A percentile compares a stretch with the other conserved stretches of the same genome.
Conservation (phyloP, 2,888 invertebrate genomes). For the Lordiphosa andalusiaca region DNA sequence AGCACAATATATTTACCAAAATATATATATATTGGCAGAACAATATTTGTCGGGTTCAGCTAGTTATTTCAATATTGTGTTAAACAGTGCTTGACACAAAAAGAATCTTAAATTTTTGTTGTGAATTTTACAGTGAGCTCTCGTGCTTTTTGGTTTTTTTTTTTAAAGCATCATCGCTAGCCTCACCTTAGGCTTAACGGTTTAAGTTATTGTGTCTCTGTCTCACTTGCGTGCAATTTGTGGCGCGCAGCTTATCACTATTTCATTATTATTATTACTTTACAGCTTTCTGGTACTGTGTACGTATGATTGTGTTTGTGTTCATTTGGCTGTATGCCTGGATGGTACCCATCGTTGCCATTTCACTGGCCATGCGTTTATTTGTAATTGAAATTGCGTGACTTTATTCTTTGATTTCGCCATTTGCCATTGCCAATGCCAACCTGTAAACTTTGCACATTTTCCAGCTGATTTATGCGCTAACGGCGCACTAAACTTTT, state of each 20-base stretch:
- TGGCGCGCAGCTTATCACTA: conserved; percentile 71
- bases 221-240: conserved; percentile 68
- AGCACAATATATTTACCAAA: no score
- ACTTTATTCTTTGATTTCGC: conserved; percentile 69
- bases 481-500: conserved; percentile 24
- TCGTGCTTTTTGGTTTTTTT: no score
- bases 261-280: conserved; percentile 67
- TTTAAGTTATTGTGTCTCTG: conserved; percentile 59
- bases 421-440: conserved; percentile 29
- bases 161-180: conserved; percentile 10
- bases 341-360: conserved; percentile 14
- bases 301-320: conserved; percentile 1
- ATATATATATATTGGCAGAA: no score
- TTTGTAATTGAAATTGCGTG: conserved; percentile 72
- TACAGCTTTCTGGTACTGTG: conserved; percentile 21
- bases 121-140: no score
- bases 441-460: conserved; percentile 41
- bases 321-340: conserved; percentile 7
- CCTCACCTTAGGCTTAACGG: conserved; percentile 56
- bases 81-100: no score
- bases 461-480: conserved; percentile 37
- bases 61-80: no score
- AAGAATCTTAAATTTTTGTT: no score
- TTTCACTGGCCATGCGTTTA: conserved; percentile 43
- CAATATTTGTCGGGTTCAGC: no score